Evolutionary conservation across 2,888 invertebrate species (phyloP), one percentile per base, ranked within the genome.

Genomic region (Agrotis ipsilon): DNA sequence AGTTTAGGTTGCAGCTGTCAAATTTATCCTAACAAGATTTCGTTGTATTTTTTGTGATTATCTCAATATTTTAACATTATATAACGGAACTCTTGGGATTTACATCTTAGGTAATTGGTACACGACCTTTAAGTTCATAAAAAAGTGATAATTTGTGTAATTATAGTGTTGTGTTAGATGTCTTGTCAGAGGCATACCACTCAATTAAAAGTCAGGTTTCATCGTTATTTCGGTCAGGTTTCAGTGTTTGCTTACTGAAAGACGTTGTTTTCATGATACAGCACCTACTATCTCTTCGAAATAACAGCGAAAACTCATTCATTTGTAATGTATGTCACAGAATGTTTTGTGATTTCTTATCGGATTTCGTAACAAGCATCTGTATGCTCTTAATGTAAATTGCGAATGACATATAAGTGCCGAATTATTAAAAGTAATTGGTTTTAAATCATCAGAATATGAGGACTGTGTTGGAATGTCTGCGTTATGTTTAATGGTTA

Each of bases 1-100:
- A 91, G 87, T 84, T 86, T 75, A 72, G 82, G 87, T 87, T 89
- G 90, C 93, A 92, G 90, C 92, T 93, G 94, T 94, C 94, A 94
- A 89, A 90, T 78, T 88, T 87, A 61, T 77, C 74, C 62, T 78
- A 77, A 72, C 82, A 87, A 86, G 86, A 90, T 89, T 87, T 87
- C 78, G 65, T 58, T 76, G 71, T 86, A 85, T 86, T 84, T 87
- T 82, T 77, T 55, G 57, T 58, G 75, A 81, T 80, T 82, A 82
- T 66, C 75, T 57, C 24, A 54, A 52, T 84, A 66, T 72, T 81
- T 67, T 73, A 13, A 55, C 68, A 73, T 82, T 83, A 83, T 76
- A 72, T 82, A 82, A 85, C 73, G 39, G 21, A 72, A 73, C 77
- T 77, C 61, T 66, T 21, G 5, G 48, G 27, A 65, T 52, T 51